Percentiles rank a stretch among this genome's conserved stretches.
Conservation (phyloP, 2,113 vertebrate species). For the Piaya cayana region DNA sequence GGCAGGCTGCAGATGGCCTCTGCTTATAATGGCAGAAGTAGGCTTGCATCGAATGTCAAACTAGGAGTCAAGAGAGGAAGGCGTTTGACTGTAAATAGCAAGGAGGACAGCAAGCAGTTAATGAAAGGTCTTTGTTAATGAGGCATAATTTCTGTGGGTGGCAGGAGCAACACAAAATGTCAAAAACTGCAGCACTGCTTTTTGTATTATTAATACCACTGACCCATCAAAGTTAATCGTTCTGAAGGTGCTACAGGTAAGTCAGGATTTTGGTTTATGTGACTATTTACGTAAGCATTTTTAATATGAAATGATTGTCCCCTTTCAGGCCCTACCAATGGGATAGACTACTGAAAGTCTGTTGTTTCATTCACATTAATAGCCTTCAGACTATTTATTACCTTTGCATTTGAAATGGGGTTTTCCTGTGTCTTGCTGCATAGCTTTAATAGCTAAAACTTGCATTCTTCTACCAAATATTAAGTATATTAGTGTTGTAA, state of each 20-base stretch:
- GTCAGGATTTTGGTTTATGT: neutral
- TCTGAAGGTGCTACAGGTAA: neutral
- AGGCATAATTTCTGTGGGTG: neutral
- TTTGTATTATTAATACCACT: neutral
- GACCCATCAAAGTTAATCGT: neutral
- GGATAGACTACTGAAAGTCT: neutral
- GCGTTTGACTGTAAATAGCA: neutral
- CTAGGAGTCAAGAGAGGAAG: neutral
- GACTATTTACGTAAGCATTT: fast-evolving
- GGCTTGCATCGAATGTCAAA: neutral
- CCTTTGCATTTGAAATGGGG: neutral
- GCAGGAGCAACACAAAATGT: neutral
- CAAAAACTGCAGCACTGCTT: neutral
- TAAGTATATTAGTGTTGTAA: neutral
- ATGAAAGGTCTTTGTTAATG: neutral
- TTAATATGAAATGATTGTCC: neutral
- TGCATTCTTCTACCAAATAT: neutral
- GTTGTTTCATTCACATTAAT: neutral
- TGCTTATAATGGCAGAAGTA: neutral
- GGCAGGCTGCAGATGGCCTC: neutral
- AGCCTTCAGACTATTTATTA: neutral
- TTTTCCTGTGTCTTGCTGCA: neutral
- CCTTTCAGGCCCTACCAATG: neutral
- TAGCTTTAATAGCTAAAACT: neutral
- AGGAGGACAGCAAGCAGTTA: neutral